Base-by-base conservation (phyloP, 2,113 vertebrate genomes). In the Colinus virginianus region DNA sequence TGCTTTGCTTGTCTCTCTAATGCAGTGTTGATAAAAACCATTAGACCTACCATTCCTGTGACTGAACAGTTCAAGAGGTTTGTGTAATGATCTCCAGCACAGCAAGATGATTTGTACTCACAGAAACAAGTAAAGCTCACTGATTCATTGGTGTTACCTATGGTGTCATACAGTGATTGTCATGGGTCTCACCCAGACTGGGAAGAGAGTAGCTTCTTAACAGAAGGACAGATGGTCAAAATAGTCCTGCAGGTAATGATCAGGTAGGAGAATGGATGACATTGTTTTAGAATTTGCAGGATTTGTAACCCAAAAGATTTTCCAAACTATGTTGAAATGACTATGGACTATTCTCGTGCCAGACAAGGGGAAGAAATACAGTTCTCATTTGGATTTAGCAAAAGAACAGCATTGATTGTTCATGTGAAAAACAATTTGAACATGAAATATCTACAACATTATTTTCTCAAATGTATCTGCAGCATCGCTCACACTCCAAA, bases 71-170 rank as follows among this genome's bases (percentile, higher is more conserved):
- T 59, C 17, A 48, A 64, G 22, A 74, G 4, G 49, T 30, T 21
- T 63, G 26, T 49, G 7, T 19, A 26, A 22, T 0, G 2, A 5
- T 63, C 46, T 75, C 38, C 66, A 80, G 21, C 49, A 56, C 2
- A 17, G 38, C 16, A 80, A 83, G 85, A 70, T 63, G 2, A 30
- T 34, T 21, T 42, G 4, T 74, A 23, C 16, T 72, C 40, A 43
- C n/a, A 36, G 45, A 56, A 79, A 59, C 1, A 0, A 3, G 14
- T 5, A 36, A 0, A 2, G 3, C 12, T 66, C 5, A 0, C 30
- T n/a, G 40, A 28, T 21, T 74, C 45, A 10, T 5, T 53, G 40
- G 13, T 51, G 26, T 48, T 68, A 17, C 6, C 40, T 83, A 8
- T 56, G 34, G 17, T 68, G 23, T 5, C 26, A 36, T 40, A 34